phyloP scores from a whole-genome alignment of 1,140 invertebrate species.

The Bombus waltoni region DNA sequence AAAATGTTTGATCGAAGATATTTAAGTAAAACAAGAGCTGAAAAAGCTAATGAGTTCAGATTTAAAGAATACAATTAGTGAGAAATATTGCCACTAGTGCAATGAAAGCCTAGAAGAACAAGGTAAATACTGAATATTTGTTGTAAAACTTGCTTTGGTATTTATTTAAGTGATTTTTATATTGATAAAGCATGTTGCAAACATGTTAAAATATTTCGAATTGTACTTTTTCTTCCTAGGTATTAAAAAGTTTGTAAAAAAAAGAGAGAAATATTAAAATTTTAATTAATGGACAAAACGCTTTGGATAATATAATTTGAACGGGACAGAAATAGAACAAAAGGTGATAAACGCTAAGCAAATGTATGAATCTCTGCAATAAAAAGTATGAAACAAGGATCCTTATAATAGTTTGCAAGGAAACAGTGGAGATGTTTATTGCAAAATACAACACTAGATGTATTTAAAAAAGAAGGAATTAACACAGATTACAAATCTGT shows the following conservation, averaged over 20 bases:
- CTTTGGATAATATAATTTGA: background rate
- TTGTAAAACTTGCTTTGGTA: background rate
- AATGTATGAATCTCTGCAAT: slow-evolving; percentile 37
- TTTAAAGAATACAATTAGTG: background rate
- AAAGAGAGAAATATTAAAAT: background rate
- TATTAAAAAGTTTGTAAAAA: slow-evolving; percentile 18
- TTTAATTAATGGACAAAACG: background rate
- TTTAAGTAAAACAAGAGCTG: background rate
- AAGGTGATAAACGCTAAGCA: slow-evolving; percentile 2
- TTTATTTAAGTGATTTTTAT: background rate
- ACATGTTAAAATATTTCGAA: background rate
- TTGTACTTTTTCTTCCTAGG: slow-evolving; percentile 11
- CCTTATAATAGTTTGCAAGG: background rate
- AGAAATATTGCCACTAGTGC: slow-evolving; percentile 6
- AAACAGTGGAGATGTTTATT: background rate
- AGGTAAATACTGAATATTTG: slow-evolving; percentile 4
- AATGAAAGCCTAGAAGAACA: slow-evolving; percentile 8
- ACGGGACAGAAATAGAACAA: background rate
- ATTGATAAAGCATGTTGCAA: background rate
- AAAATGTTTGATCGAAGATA: background rate
- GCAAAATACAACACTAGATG: background rate
- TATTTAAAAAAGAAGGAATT: background rate
- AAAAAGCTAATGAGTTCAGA: background rate
- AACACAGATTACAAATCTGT: background rate
- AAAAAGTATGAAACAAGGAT: slow-evolving; percentile 15